Percentiles rank a stretch among this genome's conserved stretches.
Conservation (phyloP, 1,140 invertebrate genomes). For the Drosophila nebulosa region DNA sequence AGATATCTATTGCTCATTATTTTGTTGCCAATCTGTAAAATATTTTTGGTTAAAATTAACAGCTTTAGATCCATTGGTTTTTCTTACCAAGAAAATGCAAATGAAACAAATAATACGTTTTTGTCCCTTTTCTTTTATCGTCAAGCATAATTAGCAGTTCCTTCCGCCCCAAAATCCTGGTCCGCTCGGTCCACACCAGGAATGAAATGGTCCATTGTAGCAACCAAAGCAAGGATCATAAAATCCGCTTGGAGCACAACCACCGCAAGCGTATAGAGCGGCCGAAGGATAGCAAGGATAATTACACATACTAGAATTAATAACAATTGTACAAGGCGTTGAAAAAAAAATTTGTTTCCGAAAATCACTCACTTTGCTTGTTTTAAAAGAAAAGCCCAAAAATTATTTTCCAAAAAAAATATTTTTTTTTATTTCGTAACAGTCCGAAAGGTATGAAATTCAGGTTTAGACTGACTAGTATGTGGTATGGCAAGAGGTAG, state of each 20-base stretch:
- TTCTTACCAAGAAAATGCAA: neutral
- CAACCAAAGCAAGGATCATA: conserved; percentile 45
- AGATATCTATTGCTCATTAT: no score
- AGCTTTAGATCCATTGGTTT: no score
- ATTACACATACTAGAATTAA: conserved; percentile 20
- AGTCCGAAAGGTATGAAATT: neutral
- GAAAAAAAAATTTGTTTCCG: neutral
- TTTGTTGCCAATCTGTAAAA: neutral
- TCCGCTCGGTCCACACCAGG: conserved; percentile 36
- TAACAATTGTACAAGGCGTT: neutral
- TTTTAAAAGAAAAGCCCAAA: neutral
- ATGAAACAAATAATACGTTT: neutral
- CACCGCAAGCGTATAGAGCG: conserved; percentile 34
- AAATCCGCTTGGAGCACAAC: conserved; percentile 41
- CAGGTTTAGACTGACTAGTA: neutral
- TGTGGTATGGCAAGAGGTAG: neutral
- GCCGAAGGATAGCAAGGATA: conserved; percentile 38
- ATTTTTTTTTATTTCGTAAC: neutral
- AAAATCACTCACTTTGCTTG: neutral
- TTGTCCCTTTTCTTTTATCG: neutral
- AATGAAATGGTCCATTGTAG: conserved; percentile 45
- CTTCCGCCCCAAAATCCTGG: conserved; percentile 36
- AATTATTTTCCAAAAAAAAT: neutral
- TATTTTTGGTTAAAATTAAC: neutral
- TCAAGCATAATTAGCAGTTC: conserved; percentile 14